phyloP scores from a whole-genome alignment of 2,797 vertebrate species.

The Falco berigora region DNA sequence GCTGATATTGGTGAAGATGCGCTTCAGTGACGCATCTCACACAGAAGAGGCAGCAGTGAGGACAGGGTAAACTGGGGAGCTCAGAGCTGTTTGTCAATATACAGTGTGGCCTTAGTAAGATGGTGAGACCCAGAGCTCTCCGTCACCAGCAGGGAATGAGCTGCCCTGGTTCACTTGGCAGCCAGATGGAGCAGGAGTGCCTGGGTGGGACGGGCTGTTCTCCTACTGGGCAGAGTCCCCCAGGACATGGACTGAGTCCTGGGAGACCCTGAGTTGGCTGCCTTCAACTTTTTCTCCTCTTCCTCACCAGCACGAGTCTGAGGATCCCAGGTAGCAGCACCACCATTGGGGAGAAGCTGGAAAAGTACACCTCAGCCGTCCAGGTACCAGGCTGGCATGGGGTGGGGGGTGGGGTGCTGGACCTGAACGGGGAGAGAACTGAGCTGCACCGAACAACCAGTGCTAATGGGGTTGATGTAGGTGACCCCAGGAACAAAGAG shows the following conservation, averaged over 20 bases:
- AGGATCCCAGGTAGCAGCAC: slow-evolving; percentile 78
- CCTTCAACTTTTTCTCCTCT: background rate
- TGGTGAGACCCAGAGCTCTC: background rate
- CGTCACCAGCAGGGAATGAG: background rate
- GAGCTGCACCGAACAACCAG: background rate
- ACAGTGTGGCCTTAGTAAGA: background rate
- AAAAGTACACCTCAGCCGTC: slow-evolving; percentile 83
- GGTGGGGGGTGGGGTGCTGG: background rate
- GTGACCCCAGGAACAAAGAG: background rate
- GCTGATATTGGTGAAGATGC: fast-evolving
- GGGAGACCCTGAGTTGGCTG: background rate
- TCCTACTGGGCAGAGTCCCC: background rate
- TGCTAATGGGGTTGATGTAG: background rate
- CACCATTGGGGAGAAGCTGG: slow-evolving; percentile 87
- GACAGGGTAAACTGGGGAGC: background rate
- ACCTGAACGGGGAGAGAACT: fast-evolving
- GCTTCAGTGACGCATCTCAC: background rate
- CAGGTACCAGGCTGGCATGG: slow-evolving; percentile 72
- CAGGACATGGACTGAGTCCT: background rate
- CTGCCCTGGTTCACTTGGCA: background rate
- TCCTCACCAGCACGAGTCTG: slow-evolving; percentile 76
- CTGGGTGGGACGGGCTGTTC: background rate
- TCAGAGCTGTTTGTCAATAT: background rate
- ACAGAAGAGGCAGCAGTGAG: background rate
- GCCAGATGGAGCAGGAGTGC: background rate